Base-by-base conservation (phyloP, 2,113 vertebrate species). In the Catagonus wagneri region DNA sequence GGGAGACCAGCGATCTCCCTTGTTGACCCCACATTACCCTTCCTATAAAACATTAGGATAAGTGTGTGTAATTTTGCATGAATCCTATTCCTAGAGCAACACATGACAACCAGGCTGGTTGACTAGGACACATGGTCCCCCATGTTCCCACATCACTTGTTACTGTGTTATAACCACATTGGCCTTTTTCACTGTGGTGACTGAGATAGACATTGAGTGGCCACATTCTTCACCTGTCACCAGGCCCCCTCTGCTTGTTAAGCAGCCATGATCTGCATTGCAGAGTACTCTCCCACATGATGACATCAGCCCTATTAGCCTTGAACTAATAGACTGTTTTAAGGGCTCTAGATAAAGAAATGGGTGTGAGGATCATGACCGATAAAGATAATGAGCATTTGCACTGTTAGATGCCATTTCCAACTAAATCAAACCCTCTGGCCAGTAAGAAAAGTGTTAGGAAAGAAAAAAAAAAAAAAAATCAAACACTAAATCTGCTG, bases 381-480 rank as follows among this genome's bases (percentile, higher is more conserved):
- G 96, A 96, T 96, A 96, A 95, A 90, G 92, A 96, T 98, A 97
- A 98, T 93, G 97, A 97, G 96, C 93, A 44, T 93, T 95, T 95
- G 23, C 65, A 76, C 95, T 32, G 83, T 95, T 92, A 95, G 79
- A 44, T 96, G 97, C 88, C 97, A 90, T 95, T 94, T 93, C 50
- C 87, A 95, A 96, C 95, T 97, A 97, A 88, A 84, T 97, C 87
- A 97, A 81, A 81, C 83, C 50, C 83, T 93, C 86, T n/a, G 80
- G 66, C 80, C 89, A 90, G 79, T 90, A 56, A 89, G 60, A 34
- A 85, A 89, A 85, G 20, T 34, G 8, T 25, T 52, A 22, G 3
- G 25, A 1, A 34, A 29, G 63, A 44, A 74, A 76, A n/a, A 71
- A 52, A 29, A 69, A 44, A 74, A 76, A n/a, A 71, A 52, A 60